Evolutionary conservation across 1,140 invertebrate genomes (phyloP).

Genomic region (Philopotamus ludificatus): DNA sequence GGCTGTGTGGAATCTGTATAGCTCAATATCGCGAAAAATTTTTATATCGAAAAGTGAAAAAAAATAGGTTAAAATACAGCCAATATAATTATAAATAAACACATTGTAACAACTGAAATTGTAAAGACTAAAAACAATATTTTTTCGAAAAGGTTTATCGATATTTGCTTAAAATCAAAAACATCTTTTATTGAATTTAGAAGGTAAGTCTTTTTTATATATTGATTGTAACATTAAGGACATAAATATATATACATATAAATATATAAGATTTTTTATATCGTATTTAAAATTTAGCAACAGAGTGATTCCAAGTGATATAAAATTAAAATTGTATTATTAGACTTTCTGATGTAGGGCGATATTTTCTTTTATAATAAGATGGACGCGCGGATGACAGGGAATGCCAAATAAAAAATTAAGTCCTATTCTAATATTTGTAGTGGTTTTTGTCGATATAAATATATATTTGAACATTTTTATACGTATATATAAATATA

Average conservation of each 20-base stretch:
- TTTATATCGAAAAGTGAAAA: too few species aligned
- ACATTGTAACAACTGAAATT: neutral
- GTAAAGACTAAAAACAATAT: constrained; percentile 3
- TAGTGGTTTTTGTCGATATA: constrained; percentile 22
- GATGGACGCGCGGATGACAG: constrained; percentile 33
- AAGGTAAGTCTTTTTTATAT: constrained; percentile 31
- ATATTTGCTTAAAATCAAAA: neutral
- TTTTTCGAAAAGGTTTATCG: constrained; percentile 4
- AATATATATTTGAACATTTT: too few species aligned
- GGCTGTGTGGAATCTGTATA: constrained; percentile 14
- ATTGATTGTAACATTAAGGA: constrained; percentile 31
- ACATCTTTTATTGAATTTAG: constrained; percentile 15
- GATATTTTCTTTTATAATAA: constrained; percentile 26
- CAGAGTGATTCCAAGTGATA: constrained; percentile 42
- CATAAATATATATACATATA: constrained; percentile 15
- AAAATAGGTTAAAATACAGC: too few species aligned
- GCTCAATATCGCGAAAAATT: too few species aligned
- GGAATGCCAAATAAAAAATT: constrained; percentile 42
- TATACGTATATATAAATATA: constrained; percentile 13
- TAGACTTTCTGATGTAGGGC: constrained; percentile 28
- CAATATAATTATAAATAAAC: neutral
- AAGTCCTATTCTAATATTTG: constrained; percentile 37
- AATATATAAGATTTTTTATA: constrained; percentile 36
- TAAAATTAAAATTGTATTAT: constrained; percentile 34
- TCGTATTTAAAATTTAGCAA: constrained; percentile 37